Conservation (phyloP, 2,113 vertebrate species). For the Patagioenas fasciata region DNA sequence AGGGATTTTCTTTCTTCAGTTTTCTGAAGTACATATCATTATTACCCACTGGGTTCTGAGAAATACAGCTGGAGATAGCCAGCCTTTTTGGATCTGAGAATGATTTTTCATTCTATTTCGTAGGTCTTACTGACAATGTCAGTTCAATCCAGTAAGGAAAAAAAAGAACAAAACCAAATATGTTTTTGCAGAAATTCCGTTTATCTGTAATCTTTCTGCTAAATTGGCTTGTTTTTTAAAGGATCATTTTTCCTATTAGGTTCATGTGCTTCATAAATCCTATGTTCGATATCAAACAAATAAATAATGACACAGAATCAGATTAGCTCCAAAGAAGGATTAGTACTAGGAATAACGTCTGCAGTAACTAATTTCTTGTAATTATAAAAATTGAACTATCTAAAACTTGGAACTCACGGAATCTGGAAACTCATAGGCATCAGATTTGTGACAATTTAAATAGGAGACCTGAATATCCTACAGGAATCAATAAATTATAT, state of each 20-base stretch:
- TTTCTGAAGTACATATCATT: rapidly evolving
- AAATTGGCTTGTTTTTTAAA: neutral
- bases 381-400: neutral
- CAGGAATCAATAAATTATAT: neutral
- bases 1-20: rapidly evolving
- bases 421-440: neutral
- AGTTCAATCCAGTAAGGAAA: neutral
- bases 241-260: neutral
- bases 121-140: neutral
- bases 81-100: neutral
- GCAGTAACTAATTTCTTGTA: neutral
- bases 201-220: neutral
- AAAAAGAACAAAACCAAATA: neutral
- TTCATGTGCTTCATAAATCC: neutral
- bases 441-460: neutral
- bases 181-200: neutral
- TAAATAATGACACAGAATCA: neutral
- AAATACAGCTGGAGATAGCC: neutral
- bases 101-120: neutral
- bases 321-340: neutral
- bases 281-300: neutral
- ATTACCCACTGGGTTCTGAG: neutral
- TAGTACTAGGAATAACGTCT: neutral
- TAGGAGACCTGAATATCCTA: neutral
- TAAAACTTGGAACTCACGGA: neutral